Base-by-base conservation (phyloP, 92 coral and sea anemone species). In the Porites cylindrica region DNA sequence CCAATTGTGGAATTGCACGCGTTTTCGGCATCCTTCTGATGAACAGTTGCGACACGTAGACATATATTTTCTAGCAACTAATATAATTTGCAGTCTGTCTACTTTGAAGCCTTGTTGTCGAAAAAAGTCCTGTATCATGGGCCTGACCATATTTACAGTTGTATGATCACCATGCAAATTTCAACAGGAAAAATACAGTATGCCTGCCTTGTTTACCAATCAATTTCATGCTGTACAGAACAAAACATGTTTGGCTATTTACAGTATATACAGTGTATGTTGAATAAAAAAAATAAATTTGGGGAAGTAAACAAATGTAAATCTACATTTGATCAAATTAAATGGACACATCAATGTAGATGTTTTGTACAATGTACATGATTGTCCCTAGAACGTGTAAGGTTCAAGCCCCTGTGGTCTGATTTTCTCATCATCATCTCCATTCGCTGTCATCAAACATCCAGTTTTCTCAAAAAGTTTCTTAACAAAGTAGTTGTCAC, bases 141-240 rank as follows among this genome's bases (percentile, higher is more conserved):
- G 32, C 32, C 32, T 29, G 32, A 29, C 32, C 3, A 29, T 29
- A 29, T 29, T 29, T 29, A 29, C 32, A 29, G 32, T 82, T 82
- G 86, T 82, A 82, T 71, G 70, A 82, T 82, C 72, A 81, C 72
- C 77, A 86, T 77, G 76, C 32, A 86, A 79, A 86, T 59, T 69
- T 66, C 67, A 75, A 59, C 29, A 18, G 78, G 77, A 69, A 65
- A 80, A 58, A 61, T 79, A 79, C 32, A 29, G 32, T 29, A 29
- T 53, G 65, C 70, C 70, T 66, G 8, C 70, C 70, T 65, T 65
- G 70, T 65, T 18, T 65, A 65, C 29, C 13, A 65, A 65, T 65
- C 70, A 65, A n/a, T 65, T 65, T 29, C 70, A 65, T 65, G 67
- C 18, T 80, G 67, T 80, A 80, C 67, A 79, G 67, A 79, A 58